These are phyloP conservation scores for Mesorhabditis spiculigera DNA, from an alignment of 2,888 invertebrate genomes.

Conservation along the genomic window DNA sequence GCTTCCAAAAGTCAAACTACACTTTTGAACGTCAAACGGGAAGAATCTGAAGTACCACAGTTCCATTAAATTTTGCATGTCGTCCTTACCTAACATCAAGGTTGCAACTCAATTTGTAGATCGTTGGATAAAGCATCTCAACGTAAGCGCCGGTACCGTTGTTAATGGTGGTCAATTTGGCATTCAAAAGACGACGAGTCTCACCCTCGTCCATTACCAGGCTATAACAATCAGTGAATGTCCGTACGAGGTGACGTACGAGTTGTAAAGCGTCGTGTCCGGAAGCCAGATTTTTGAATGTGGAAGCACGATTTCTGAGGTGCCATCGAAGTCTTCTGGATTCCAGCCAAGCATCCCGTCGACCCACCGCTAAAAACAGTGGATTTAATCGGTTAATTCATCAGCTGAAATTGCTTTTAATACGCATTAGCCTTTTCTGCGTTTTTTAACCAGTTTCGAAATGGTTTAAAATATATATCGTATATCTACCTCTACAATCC, in stretches of 20 bases:
- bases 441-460: too few species aligned
- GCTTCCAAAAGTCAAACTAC: slow-evolving; percentile 31
- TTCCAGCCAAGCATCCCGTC: slow-evolving; percentile 33
- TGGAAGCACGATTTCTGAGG: slow-evolving; percentile 24
- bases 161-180: slow-evolving; percentile 20
- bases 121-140: slow-evolving; percentile 26
- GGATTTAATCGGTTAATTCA: too few species aligned
- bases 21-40: slow-evolving; percentile 30
- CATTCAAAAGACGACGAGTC: slow-evolving; percentile 18
- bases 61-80: background rate
- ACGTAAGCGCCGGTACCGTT: slow-evolving; percentile 18
- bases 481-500: slow-evolving; percentile 34
- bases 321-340: slow-evolving; percentile 23
- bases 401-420: too few species aligned
- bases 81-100: slow-evolving; percentile 15
- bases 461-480: too few species aligned
- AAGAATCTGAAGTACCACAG: slow-evolving; percentile 15
- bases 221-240: too few species aligned
- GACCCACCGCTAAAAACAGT: slow-evolving; percentile 24
- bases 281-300: slow-evolving; percentile 29
- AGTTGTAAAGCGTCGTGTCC: slow-evolving; percentile 31
- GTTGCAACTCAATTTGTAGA: slow-evolving; percentile 29
- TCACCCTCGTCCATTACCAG: slow-evolving; percentile 22
- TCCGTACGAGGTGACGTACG: too few species aligned
- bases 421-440: too few species aligned